phyloP scores from a whole-genome alignment of 2,888 invertebrate species.

The Monopis laevigella region DNA sequence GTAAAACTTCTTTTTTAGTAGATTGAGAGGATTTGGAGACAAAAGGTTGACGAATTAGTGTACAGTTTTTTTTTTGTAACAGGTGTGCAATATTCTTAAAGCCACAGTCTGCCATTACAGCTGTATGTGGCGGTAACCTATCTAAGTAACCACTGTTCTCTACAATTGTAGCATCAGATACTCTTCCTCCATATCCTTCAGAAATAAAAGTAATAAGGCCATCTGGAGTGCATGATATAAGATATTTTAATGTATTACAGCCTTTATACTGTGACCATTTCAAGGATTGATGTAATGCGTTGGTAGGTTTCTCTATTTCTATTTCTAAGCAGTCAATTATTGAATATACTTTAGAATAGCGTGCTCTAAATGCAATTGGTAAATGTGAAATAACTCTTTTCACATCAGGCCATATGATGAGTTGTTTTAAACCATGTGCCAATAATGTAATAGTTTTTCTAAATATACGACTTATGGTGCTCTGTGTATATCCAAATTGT shows the following conservation, averaged over 20 bases:
- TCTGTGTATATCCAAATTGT: constrained; percentile 10
- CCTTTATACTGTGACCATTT: too few species aligned
- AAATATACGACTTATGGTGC: constrained; percentile 8
- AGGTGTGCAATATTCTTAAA: not conserved
- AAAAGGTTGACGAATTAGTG: not conserved
- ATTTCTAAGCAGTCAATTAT: too few species aligned
- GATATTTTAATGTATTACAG: too few species aligned
- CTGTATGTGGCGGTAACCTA: not conserved
- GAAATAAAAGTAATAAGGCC: too few species aligned
- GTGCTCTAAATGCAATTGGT: not conserved
- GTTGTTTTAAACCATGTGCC: not conserved
- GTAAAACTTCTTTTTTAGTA: not conserved
- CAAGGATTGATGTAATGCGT: too few species aligned
- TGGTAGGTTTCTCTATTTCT: too few species aligned
- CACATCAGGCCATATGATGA: too few species aligned
- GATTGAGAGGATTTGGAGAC: not conserved
- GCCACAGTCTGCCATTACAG: not conserved
- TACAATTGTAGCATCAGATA: too few species aligned
- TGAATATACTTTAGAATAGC: not conserved
- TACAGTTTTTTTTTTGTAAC: not conserved
- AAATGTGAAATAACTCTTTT: too few species aligned
- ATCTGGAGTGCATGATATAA: too few species aligned
- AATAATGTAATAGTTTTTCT: constrained; percentile 3
- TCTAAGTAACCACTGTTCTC: too few species aligned
- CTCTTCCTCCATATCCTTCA: too few species aligned